A percentile compares a stretch with the other conserved stretches of the same genome.
These are phyloP conservation scores for Centropus unirufus DNA, from an alignment of 2,113 vertebrate genomes.

Conservation along the genomic window DNA sequence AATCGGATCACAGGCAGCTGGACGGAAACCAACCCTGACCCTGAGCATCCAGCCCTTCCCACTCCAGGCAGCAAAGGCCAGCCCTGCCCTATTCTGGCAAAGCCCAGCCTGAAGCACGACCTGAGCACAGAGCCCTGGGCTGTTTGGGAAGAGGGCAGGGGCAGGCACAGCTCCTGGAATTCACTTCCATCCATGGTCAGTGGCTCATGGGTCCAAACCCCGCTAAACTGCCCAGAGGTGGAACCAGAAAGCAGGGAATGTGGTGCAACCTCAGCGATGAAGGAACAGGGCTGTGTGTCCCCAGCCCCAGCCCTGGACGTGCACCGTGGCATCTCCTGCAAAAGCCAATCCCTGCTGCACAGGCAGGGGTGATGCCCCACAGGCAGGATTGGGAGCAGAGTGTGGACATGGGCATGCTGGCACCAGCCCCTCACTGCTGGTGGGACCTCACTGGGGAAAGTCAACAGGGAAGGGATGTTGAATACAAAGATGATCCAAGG, in stretches of 20 bases:
- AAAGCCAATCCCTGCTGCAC: rapidly evolving
- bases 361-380: background rate
- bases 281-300: rapidly evolving
- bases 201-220: rapidly evolving
- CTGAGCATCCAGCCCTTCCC: background rate
- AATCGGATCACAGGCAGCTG: background rate
- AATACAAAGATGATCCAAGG: background rate
- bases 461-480: rapidly evolving
- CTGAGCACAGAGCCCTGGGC: rapidly evolving
- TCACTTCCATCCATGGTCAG: no score
- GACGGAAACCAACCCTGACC: background rate
- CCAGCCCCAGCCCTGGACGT: rapidly evolving
- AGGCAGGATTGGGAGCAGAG: background rate
- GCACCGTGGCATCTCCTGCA: background rate
- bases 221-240: no score
- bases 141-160: background rate
- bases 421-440: rapidly evolving
- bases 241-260: background rate
- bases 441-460: background rate
- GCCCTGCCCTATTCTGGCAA: background rate
- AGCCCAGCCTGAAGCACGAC: background rate
- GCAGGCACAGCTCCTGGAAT: background rate
- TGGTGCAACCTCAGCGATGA: no score
- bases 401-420: rapidly evolving
- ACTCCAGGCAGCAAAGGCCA: background rate